Base-by-base conservation (phyloP, 2,888 invertebrate genomes). In the Pachycephus smyrnensis region DNA sequence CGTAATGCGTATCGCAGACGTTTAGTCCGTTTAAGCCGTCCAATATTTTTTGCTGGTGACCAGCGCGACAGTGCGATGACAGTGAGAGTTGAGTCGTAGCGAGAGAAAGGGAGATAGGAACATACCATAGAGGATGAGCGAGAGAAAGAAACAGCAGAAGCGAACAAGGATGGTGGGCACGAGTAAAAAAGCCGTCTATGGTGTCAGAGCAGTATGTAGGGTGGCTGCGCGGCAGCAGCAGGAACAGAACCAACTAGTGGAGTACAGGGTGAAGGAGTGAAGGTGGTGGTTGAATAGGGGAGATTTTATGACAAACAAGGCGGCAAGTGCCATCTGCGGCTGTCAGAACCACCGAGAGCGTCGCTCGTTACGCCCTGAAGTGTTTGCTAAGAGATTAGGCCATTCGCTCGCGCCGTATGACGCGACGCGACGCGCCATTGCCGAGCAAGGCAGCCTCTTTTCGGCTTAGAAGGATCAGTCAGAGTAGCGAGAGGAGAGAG, bases 301-400 rank as follows among this genome's bases (percentile, higher is more conserved):
- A 79, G 83, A 83, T 84, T 85, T 83, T 82, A 84, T 83, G 84
- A 85, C 85, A 85, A 86, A 85, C 85, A 84, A 82, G 85, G 77
- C 81, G 82, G 83, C 86, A 87, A 88, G 87, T 87, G 86, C 86
- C 88, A 88, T 88, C 88, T 87, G 88, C 84, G 86, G 83, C 86
- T 84, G 86, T 85, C 85, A 83, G 82, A 78, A 74, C 75, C 82
- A 78, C 77, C 75, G 80, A 76, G 77, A 75, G 74, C 77, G 77
- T 76, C 75, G 78, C 76, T 69, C 76, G 80, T 78, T 79, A 73
- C 68, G 69, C 30, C 81, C 75, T 40, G 69, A 76, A 79, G 82
- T 82, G 82, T 82, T 82, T 82, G 79, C 76, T 73, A 35, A 79
- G 77, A 75, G 82, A 82, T 82, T 82, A 82, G 82, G 71, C 76